Percentiles rank a stretch among this genome's conserved stretches.
Evolutionary conservation across 2,797 vertebrate genomes (phyloP).

Genomic region (Alexandromys oeconomus): DNA sequence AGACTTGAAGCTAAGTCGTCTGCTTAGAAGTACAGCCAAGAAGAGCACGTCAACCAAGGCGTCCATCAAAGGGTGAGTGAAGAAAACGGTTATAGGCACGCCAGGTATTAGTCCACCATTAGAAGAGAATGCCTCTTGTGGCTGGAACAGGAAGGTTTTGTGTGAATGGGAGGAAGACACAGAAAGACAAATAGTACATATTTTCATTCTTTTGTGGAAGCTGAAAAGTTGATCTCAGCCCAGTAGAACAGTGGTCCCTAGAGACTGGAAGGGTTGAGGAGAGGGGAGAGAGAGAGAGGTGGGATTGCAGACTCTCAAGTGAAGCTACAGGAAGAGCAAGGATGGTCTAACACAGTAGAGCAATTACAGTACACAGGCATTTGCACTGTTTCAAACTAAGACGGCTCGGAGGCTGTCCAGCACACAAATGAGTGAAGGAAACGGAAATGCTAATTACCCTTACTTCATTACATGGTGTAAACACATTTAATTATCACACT

Average conservation of each 20-base stretch:
- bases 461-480: not conserved
- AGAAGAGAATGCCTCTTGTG: not conserved
- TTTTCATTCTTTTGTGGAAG: not conserved
- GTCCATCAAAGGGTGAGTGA: not conserved
- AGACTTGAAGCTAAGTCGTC: not conserved
- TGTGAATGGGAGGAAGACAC: not conserved
- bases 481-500: not conserved
- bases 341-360: not conserved
- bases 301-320: not conserved
- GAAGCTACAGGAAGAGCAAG: not conserved
- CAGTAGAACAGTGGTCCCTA: not conserved
- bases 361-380: not conserved
- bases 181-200: not conserved
- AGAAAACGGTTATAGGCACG: not conserved
- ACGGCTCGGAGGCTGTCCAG: not conserved
- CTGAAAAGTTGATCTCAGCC: not conserved
- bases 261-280: not conserved
- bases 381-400: not conserved
- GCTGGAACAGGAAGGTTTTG: not conserved
- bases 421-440: not conserved
- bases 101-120: not conserved
- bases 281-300: not conserved
- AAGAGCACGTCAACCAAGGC: not conserved
- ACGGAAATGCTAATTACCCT: not conserved
- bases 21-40: not conserved